Evolutionary conservation across 1,140 invertebrate genomes (phyloP), one percentile per base, ranked within the genome.

Genomic region (Trachymyrmex septentrionalis): DNA sequence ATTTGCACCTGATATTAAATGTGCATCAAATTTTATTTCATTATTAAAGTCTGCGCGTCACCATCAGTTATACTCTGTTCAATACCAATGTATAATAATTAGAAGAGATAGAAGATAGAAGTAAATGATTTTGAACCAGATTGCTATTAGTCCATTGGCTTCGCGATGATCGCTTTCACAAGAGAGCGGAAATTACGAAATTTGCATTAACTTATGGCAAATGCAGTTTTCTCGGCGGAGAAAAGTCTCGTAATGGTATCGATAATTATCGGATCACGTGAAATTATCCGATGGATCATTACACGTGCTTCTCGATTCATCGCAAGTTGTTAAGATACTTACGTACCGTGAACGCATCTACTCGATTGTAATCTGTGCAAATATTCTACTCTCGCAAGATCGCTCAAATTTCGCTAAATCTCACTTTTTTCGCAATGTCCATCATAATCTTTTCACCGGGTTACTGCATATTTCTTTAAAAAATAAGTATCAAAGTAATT

Each of bases 181-280:
- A 84, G 80, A 73, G 69, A 84, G n/a, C 80, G 80, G 80, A 84
- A 84, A 84, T 84, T 84, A 72, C 69, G 66, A 84, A 73, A 84
- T 84, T 84, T 84, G 38, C 55, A 14, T 73, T 75, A 84, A 63
- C 69, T 84, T 73, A 24, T 12, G 38, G 53, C 67, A 73, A 84
- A 75, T 14, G 69, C 21, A 55, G 67, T 3, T 19, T 84, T 53
- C 48, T 57, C 7, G 24, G 1, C 27, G 55, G n/a, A 44, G 69
- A 84, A 84, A 63, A 72, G 38, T 75, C 38, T 48, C 24, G 67
- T 84, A 73, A 84, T 61, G 27, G 24, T 75, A 61, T 75, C 38
- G 55, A 84, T 84, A 84, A 84, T 84, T 84, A 84, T 84, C 38
- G 27, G 19, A 50, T 48, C 34, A 48, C 3, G 53, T 21, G 19